Evolutionary conservation across 2,113 vertebrate species (phyloP), one percentile per base, ranked within the genome.

Genomic region (Orthonyx spaldingii): DNA sequence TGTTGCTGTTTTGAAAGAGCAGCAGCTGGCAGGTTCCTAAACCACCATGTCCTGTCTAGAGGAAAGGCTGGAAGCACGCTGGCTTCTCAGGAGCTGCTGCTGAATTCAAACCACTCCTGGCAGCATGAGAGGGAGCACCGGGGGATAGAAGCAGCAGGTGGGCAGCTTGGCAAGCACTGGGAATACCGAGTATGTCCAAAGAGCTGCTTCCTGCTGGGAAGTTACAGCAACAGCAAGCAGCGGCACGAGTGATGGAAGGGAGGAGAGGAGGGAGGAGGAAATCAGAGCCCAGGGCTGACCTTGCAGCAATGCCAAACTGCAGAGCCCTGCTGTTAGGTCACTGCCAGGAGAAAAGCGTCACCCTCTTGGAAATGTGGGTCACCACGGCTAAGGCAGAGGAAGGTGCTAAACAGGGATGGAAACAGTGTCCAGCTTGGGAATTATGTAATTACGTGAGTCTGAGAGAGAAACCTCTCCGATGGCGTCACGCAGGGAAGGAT

Each of bases 31-130:
- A 42, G 39, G 32, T 42, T 70, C 41, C 69, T 21, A 16, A 57
- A 23, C 24, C 2, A 4, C 37, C 37, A 4, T 3, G 8, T 44
- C 44, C 52, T 0, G 1, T 69, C 53, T 64, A 59, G 60, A 3
- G 1, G 39, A 39, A 71, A 9, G 23, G 39, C 46, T 74, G 86
- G 35, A 65, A 35, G 65, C 66, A 27, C 0, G 0, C 24, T 49
- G 72, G 50, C 72, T 77, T 46, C 13, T 6, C 44, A 8, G 65
- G 70, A 71, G 53, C 26, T 66, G 35, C 69, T 49, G 61, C n/a
- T 20, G 16, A 39, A 23, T 56, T 66, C 16, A 50, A 79, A 39
- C 50, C 32, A 53, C n/a, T 68, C 53, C 77, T 44, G 75, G 41
- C 52, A 76, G 28, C 37, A 14, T 0, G 2, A 60, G 50, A 52